Evolutionary conservation across 2,113 vertebrate species (phyloP), one percentile per base, ranked within the genome.

Genomic region (Prietella phreatophila): DNA sequence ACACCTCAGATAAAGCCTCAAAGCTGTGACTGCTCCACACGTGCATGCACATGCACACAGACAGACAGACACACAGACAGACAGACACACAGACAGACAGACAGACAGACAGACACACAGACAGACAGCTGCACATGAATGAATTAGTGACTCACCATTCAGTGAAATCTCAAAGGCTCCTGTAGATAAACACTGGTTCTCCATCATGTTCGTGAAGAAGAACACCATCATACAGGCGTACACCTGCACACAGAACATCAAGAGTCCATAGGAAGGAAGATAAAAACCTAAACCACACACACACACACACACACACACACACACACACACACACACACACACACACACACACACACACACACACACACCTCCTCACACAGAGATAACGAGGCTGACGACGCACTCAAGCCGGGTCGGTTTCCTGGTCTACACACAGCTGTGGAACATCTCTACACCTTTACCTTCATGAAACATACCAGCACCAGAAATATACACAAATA

Each of bases 161-260:
- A 99, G 94, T 50, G 98, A 98, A 91, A 99, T 97, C 92, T 99
- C 98, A 93, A 99, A 99, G 82, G 98, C 98, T 85, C 98, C 98
- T n/a, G 98, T 99, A 83, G 98, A 99, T 97, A 99, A 98, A 78
- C 97, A 97, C 93, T 98, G 98, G 95, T 99, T 99, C 94, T 99
- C 98, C 92, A 99, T 96, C 98, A 99, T 99, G 96, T 98, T 99
- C 95, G 97, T 99, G 93, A 99, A 91, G 95, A 99, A 99, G 95
- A 99, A 99, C 92, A 99, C 98, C 98, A 99, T 99, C 98, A 99
- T 99, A 93, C 98, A 99, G 87, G 98, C 98, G 90, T 99, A 99
- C 82, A 99, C 97, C 98, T 99, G 36, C n/a, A 30, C 39, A 55
- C n/a, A 30, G 5, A 58, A 17, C 56, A 55, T 50, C 47, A 50